Evolutionary conservation across 2,113 vertebrate genomes (phyloP).

Genomic region (Pelecanus crispus): DNA sequence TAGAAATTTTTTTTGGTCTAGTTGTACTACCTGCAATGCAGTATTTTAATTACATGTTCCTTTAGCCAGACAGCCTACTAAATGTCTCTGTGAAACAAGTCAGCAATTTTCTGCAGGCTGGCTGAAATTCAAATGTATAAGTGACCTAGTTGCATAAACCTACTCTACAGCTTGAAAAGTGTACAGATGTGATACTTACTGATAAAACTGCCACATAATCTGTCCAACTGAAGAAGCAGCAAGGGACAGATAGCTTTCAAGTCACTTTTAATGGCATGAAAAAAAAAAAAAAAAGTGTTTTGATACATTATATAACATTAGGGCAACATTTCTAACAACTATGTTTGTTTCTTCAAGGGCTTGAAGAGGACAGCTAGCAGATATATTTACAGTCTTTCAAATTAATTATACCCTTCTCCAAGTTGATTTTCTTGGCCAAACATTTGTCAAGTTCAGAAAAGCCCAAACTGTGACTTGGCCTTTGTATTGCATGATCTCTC

Average conservation of each 20-base stretch:
- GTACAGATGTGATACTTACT: not conserved
- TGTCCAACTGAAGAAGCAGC: not conserved
- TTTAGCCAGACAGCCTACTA: not conserved
- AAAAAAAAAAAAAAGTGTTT: not conserved
- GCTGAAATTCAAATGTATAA: not conserved
- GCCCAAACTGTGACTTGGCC: not conserved
- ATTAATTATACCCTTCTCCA: not conserved
- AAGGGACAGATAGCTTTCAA: not conserved
- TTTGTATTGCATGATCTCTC: not conserved
- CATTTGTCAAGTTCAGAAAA: not conserved
- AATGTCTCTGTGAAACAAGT: not conserved
- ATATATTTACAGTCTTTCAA: not conserved
- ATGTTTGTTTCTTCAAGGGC: not conserved
- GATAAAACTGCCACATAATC: not conserved
- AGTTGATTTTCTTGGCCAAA: not conserved
- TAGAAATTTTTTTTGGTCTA: not conserved
- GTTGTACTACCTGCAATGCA: not conserved
- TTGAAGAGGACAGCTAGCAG: not conserved
- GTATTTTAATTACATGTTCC: not conserved
- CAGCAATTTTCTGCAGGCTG: not conserved
- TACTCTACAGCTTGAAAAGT: not conserved
- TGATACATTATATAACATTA: not conserved
- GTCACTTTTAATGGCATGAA: not conserved
- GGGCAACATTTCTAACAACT: not conserved
- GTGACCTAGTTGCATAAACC: not conserved